Conservation (phyloP, 2,888 invertebrate species). For the Andrena fulva region DNA sequence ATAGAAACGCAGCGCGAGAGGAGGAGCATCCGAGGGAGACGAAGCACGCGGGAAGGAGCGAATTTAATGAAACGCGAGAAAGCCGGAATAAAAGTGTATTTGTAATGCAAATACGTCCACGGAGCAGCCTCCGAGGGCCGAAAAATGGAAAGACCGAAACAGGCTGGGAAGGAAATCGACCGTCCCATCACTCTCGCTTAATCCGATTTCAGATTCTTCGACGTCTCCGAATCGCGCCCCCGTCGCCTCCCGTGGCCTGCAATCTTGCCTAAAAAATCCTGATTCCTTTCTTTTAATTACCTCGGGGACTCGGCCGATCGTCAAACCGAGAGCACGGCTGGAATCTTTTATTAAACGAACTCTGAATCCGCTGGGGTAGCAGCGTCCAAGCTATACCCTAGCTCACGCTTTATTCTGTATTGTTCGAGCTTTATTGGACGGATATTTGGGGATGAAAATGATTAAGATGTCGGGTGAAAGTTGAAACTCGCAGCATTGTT, state of each 20-base stretch:
- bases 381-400: not conserved
- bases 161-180: constrained; percentile 64
- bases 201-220: constrained; percentile 79
- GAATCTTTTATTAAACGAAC: constrained; percentile 64
- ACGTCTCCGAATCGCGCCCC: constrained; percentile 63
- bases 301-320: constrained; percentile 58
- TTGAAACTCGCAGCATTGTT: too few relatives aligned
- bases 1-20: constrained; percentile 22
- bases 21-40: constrained; percentile 3
- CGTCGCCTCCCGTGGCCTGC: constrained; percentile 13
- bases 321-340: constrained; percentile 40
- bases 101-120: constrained; percentile 77
- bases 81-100: constrained; percentile 64
- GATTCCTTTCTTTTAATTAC: constrained; percentile 70
- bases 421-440: too few relatives aligned
- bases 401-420: too few relatives aligned
- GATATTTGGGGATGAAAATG: too few relatives aligned
- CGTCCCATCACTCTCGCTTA: constrained; percentile 67
- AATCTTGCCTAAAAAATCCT: constrained; percentile 64
- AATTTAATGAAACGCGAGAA: constrained; percentile 78
- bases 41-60: constrained; percentile 53
- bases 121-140: constrained; percentile 55
- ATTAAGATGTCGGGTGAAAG: too few relatives aligned
- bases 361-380: not conserved
- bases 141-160: constrained; percentile 75